Evolutionary conservation across 2,797 vertebrate species (phyloP).

Genomic region (Mus spretus): DNA sequence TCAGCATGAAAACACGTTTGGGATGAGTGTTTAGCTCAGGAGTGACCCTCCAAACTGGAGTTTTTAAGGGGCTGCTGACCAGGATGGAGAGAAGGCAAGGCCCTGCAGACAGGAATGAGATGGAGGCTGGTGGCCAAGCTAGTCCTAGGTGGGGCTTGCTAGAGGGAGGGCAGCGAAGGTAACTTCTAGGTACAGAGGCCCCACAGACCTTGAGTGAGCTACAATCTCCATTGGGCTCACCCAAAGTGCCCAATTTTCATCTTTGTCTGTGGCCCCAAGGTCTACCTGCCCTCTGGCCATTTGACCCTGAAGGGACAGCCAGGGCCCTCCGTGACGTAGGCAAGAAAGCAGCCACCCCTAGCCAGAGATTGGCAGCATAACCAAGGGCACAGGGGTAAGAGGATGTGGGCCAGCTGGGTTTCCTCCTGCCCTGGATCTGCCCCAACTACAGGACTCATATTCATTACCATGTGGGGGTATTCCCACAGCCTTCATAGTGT

Average conservation of each 20-base stretch:
- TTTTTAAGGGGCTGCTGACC: not conserved
- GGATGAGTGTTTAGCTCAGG: not conserved
- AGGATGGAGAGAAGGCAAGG: not conserved
- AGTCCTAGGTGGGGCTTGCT: not conserved
- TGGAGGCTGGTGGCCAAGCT: not conserved
- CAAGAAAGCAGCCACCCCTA: not conserved
- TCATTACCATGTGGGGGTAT: not conserved
- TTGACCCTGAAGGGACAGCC: not conserved
- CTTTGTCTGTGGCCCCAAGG: no score
- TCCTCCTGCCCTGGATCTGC: not conserved
- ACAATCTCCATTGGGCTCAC: not conserved
- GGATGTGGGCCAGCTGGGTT: not conserved
- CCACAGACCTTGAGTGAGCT: not conserved
- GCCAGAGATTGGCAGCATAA: not conserved
- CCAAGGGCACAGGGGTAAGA: not conserved
- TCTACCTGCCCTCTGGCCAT: not conserved
- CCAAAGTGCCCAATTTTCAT: not conserved
- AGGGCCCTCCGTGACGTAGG: not conserved
- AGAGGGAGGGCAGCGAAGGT: not conserved
- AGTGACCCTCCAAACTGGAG: not conserved
- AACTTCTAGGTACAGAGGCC: not conserved
- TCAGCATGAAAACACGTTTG: not conserved
- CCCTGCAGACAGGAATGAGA: accelerated
- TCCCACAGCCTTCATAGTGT: not conserved
- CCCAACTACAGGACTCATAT: not conserved